Conservation (phyloP, 2,797 vertebrate species). For the Cheirogaleus major region DNA sequence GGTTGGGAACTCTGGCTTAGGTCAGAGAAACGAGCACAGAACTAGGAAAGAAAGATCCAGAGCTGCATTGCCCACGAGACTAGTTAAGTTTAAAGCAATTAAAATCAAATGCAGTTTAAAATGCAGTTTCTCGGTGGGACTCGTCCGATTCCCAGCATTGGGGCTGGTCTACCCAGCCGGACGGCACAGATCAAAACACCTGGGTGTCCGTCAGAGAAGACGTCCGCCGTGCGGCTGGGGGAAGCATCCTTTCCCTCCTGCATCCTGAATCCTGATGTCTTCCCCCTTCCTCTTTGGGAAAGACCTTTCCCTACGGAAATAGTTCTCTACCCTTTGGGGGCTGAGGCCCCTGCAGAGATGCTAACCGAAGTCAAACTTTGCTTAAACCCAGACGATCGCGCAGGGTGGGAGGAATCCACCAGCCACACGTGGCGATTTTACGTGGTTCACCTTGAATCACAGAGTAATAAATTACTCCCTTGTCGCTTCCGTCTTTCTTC, state of each 20-base stretch:
- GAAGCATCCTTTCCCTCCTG: rapidly evolving
- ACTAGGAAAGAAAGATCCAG: not conserved
- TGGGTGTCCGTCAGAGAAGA: rapidly evolving
- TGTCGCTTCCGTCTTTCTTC: not conserved
- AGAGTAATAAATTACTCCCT: not conserved
- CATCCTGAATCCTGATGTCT: too few species aligned
- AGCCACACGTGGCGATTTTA: not conserved
- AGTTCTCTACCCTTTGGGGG: not conserved
- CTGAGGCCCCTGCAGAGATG: not conserved
- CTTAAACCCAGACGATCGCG: not conserved
- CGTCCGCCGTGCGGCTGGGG: rapidly evolving
- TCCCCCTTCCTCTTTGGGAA: not conserved
- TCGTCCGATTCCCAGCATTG: not conserved
- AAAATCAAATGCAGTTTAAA: not conserved
- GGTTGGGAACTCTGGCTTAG: not conserved
- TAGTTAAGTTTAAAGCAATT: not conserved
- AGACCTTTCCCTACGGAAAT: not conserved
- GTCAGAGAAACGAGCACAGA: not conserved
- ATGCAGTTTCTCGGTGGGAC: not conserved
- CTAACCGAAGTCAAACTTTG: not conserved
- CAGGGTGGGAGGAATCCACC: not conserved
- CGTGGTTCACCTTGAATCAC: constrained; percentile 23
- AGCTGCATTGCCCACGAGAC: not conserved
- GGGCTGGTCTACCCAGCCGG: rapidly evolving
- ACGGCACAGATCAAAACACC: not conserved